phyloP scores from a whole-genome alignment of 2,888 invertebrate genomes.

The Brachylomia viminalis region DNA sequence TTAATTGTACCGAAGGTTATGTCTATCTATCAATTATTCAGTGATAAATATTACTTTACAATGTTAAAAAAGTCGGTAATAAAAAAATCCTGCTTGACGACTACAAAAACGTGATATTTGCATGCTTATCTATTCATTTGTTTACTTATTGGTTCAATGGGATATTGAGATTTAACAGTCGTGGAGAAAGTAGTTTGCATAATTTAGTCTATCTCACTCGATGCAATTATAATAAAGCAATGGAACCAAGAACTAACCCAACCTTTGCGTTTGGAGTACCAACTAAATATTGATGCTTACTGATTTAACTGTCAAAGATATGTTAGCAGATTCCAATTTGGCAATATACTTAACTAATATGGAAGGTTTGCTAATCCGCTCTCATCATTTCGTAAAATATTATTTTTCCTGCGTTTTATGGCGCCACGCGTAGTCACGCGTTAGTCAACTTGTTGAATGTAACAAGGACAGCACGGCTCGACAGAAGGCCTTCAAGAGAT shows the following conservation, averaged over 20 bases:
- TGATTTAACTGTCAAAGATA: background rate
- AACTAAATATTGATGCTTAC: background rate
- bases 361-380: conserved; percentile 24
- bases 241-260: background rate
- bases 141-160: background rate
- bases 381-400: conserved; percentile 54
- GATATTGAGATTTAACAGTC: conserved; percentile 21
- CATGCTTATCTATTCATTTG: conserved; percentile 12
- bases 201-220: background rate
- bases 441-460: conserved; percentile 72
- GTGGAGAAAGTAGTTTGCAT: conserved; percentile 32
- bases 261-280: background rate
- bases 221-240: conserved; percentile 6
- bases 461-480: conserved; percentile 74
- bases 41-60: conserved; percentile 10
- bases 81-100: conserved; percentile 1
- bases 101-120: background rate
- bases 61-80: conserved; percentile 4
- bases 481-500: conserved; percentile 78
- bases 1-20: conserved; percentile 9
- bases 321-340: background rate
- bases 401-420: conserved; percentile 57
- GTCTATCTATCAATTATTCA: background rate
- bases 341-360: conserved; percentile 19
- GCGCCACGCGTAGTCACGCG: conserved; percentile 68